Base-by-base conservation (phyloP, 1,140 invertebrate genomes). In the Brachystomella parvula region DNA sequence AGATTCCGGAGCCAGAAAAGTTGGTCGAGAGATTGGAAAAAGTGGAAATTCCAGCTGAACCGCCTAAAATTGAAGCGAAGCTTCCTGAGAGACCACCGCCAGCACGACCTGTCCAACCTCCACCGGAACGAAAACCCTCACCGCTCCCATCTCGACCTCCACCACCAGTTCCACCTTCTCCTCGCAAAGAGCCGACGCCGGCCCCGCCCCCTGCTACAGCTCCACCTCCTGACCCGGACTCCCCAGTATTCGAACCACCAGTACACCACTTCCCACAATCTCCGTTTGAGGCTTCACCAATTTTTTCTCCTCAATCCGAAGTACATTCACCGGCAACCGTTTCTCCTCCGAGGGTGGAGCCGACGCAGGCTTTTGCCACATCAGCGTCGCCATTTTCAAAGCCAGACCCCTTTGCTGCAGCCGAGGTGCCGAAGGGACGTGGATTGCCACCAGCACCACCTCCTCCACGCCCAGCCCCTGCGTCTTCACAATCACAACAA, bases 151-250 rank as follows among this genome's bases (percentile, higher is more conserved):
- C 53, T 2, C 63, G 64, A 17, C 28, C 63, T 28, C 21, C 28
- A 39, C 21, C 44, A n/a, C 35, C 59, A 30, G 59, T 57, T n/a
- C 57, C 44, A 58, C 24, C 35, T 6, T 21, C 44, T 19, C 33
- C 64, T 44, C 2, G n/a, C 24, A 61, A 47, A 47, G 24, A 29
- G 32, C 64, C 64, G 49, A 47, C 26, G 19, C 30, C 58, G 28
- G 59, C 47, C 30, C 59, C 71, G 29, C 26, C 72, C 21, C 77
- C 80, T 21, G 69, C 28, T 24, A 17, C 33, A 29, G 2, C 39
- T 47, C 33, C 70, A 2, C 66, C 70, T 53, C 57, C 57, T 9
- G 63, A 39, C 19, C 19, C 19, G 6, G 19, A 39, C 35, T 6
- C 35, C 35, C 35, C 35, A 19, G 35, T 39, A 6, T 39, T 19